A percentile compares a stretch with the other conserved stretches of the same genome.
phyloP scores from a whole-genome alignment of 2,797 vertebrate species.

The Melanotaenia boesemani region DNA sequence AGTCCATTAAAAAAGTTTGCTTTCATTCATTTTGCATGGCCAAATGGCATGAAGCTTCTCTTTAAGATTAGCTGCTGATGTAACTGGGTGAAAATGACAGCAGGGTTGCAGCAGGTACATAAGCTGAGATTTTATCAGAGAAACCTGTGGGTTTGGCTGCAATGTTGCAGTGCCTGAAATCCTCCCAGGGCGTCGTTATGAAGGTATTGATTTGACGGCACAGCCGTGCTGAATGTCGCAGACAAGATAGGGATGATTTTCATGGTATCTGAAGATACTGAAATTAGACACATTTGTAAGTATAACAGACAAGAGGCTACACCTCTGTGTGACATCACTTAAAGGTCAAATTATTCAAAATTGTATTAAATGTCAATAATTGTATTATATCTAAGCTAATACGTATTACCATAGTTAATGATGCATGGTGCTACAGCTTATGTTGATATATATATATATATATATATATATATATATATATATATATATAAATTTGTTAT shows the following conservation, averaged over 20 bases:
- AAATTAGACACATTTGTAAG: slow-evolving; percentile 3
- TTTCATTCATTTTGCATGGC: slow-evolving; percentile 65
- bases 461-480: too few species aligned
- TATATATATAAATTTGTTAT: too few species aligned
- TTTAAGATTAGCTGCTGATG: slow-evolving; percentile 66
- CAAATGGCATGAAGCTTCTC: slow-evolving; percentile 49
- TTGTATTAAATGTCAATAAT: too few species aligned
- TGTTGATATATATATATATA: too few species aligned
- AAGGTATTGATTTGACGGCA: slow-evolving; percentile 65
- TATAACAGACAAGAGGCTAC: background rate
- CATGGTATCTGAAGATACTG: slow-evolving; percentile 22
- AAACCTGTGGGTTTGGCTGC: slow-evolving; percentile 52
- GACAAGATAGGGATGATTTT: slow-evolving; percentile 41
- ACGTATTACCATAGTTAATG: too few species aligned
- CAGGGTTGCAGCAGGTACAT: slow-evolving; percentile 53
- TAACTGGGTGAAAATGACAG: slow-evolving; percentile 69
- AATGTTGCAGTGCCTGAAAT: slow-evolving; percentile 45
- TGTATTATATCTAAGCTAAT: background rate
- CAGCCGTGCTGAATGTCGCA: slow-evolving; percentile 55
- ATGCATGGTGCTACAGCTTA: too few species aligned
- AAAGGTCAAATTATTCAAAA: background rate
- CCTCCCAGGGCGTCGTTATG: slow-evolving; percentile 67
- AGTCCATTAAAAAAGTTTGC: slow-evolving; percentile 53
- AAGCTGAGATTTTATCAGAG: slow-evolving; percentile 55
- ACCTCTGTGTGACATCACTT: background rate